Conservation (phyloP, 2,113 vertebrate genomes). For the Notothenia coriiceps region DNA sequence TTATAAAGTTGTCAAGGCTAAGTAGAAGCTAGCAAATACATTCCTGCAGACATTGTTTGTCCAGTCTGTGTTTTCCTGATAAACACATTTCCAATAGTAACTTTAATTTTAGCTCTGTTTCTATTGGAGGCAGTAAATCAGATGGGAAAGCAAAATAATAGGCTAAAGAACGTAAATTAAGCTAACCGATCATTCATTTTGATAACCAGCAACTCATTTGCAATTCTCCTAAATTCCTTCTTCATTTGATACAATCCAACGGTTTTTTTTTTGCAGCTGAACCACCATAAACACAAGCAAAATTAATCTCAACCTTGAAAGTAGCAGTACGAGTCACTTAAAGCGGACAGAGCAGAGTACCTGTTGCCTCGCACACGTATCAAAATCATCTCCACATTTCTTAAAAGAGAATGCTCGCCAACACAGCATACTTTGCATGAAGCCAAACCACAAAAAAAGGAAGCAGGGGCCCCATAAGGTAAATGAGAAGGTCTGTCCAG, state of each 20-base stretch:
- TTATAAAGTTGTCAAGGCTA: not conserved
- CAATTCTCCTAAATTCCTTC: too few relatives aligned
- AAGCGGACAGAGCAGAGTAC: not conserved
- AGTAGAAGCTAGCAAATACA: not conserved
- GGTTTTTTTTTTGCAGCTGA: too few relatives aligned
- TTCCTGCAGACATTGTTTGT: too few relatives aligned
- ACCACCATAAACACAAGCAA: too few relatives aligned
- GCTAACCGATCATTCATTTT: not conserved
- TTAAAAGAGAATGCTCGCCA: not conserved
- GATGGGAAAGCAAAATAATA: not conserved
- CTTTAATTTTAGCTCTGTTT: too few relatives aligned
- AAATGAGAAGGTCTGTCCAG: conserved; percentile 23
- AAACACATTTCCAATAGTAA: too few relatives aligned
- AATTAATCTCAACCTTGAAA: too few relatives aligned
- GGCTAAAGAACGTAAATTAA: not conserved
- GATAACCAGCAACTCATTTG: not conserved
- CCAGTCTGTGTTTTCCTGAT: too few relatives aligned
- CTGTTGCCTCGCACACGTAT: not conserved
- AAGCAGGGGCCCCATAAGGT: conserved; percentile 19
- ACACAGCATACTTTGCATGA: conserved; percentile 13
- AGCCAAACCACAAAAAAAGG: conserved; percentile 26
- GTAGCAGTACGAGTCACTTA: too few relatives aligned
- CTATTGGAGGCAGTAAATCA: too few relatives aligned
- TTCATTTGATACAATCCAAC: not conserved
- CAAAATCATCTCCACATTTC: not conserved